Percentiles rank a stretch among this genome's conserved stretches.
phyloP scores from a whole-genome alignment of 2,113 vertebrate genomes.

The Camelus dromedarius region DNA sequence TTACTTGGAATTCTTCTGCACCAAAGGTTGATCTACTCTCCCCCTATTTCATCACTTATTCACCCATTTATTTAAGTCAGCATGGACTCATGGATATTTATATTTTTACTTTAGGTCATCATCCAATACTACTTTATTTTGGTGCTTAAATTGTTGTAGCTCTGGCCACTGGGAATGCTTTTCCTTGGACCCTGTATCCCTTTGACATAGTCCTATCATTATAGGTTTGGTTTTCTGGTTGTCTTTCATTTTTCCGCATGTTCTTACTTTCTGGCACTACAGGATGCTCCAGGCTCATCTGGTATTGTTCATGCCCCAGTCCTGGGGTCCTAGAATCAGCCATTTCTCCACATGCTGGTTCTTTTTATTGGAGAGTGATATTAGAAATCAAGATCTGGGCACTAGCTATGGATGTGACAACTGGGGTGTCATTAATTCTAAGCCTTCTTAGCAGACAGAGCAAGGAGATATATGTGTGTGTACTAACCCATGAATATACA shows the following conservation, averaged over 20 bases:
- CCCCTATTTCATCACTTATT: background rate
- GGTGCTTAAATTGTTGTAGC: background rate
- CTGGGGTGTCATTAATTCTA: background rate
- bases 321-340: background rate
- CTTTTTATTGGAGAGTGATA: background rate
- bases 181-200: background rate
- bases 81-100: background rate
- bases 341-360: background rate
- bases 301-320: no score
- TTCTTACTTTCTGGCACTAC: background rate
- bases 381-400: background rate
- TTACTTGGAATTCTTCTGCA: background rate
- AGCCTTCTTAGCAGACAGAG: background rate
- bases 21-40: background rate
- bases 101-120: background rate
- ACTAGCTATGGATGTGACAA: no score
- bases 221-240: background rate
- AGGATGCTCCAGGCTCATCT: background rate
- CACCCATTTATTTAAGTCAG: background rate
- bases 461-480: accelerated
- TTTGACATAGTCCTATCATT: background rate
- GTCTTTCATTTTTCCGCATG: background rate
- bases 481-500: background rate
- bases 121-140: background rate
- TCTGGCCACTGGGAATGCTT: background rate